Evolutionary conservation across 2,113 vertebrate genomes (phyloP).

Genomic region (Neopipo cinnamomea): DNA sequence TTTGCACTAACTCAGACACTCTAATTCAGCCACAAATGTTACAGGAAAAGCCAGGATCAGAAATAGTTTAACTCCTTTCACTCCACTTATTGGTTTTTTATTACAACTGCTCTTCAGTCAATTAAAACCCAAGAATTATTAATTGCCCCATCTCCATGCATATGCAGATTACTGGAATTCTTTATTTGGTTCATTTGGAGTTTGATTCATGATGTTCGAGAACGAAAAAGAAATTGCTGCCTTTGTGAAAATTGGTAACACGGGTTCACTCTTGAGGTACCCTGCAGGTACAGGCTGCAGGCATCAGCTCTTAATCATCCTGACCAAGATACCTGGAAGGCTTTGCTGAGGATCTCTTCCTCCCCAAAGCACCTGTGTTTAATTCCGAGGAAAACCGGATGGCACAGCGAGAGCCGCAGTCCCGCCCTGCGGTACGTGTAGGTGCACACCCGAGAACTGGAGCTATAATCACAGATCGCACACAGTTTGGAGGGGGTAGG

Average conservation of each 20-base stretch:
- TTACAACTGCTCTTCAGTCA: neutral
- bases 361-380: fast-evolving
- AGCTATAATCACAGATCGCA: neutral
- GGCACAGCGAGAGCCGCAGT: neutral
- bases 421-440: fast-evolving
- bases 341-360: neutral
- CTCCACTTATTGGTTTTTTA: neutral
- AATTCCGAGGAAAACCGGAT: neutral
- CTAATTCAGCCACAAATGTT: neutral
- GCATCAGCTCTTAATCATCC: neutral
- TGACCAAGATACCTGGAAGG: neutral
- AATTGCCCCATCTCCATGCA: neutral
- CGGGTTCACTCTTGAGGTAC: neutral
- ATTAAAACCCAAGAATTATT: neutral
- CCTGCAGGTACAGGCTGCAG: neutral
- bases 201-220: neutral
- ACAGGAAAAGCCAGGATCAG: neutral
- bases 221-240: neutral
- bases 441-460: neutral
- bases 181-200: neutral
- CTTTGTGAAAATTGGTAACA: neutral
- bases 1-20: neutral
- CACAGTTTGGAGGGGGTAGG: neutral
- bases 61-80: neutral
- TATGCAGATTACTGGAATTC: neutral